Evolutionary conservation across 2,113 vertebrate genomes (phyloP).

Genomic region (Gymnocephalus cernua): DNA sequence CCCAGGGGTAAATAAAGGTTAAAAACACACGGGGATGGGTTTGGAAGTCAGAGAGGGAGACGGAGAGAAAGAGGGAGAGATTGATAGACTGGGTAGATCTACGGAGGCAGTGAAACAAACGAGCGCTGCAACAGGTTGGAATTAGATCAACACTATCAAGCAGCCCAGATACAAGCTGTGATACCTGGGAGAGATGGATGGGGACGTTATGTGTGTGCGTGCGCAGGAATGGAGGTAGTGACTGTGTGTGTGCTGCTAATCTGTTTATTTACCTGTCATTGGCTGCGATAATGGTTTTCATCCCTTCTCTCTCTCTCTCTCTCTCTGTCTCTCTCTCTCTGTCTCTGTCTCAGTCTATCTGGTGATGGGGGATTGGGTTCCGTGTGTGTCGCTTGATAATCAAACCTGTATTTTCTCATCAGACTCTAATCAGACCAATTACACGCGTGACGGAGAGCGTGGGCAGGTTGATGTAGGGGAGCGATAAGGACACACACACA

Average conservation of each 20-base stretch:
- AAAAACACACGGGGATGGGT: slow-evolving; percentile 37
- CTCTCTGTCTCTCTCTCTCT: slow-evolving; percentile 74
- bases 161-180: slow-evolving; percentile 81
- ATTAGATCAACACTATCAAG: slow-evolving; percentile 82
- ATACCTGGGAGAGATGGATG: slow-evolving; percentile 71
- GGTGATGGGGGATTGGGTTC: slow-evolving; percentile 79
- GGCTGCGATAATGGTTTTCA: slow-evolving; percentile 81
- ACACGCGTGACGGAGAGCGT: slow-evolving; percentile 81
- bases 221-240: too few species aligned
- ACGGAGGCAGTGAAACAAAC: slow-evolving; percentile 71
- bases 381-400: slow-evolving; percentile 83
- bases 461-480: slow-evolving; percentile 78
- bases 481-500: slow-evolving; percentile 71
- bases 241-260: slow-evolving; percentile 62
- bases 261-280: slow-evolving; percentile 86
- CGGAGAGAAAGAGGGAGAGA: slow-evolving; percentile 32
- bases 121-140: slow-evolving; percentile 72
- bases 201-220: slow-evolving; percentile 44
- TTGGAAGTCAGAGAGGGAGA: slow-evolving; percentile 37
- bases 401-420: slow-evolving; percentile 87
- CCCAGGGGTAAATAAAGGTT: slow-evolving; percentile 10
- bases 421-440: slow-evolving; percentile 91
- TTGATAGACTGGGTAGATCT: slow-evolving; percentile 67
- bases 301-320: slow-evolving; percentile 67
- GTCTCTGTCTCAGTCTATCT: slow-evolving; percentile 76